These are phyloP conservation scores for Limnephilus rhombicus DNA, from an alignment of 2,888 invertebrate species.

Conservation along the genomic window DNA sequence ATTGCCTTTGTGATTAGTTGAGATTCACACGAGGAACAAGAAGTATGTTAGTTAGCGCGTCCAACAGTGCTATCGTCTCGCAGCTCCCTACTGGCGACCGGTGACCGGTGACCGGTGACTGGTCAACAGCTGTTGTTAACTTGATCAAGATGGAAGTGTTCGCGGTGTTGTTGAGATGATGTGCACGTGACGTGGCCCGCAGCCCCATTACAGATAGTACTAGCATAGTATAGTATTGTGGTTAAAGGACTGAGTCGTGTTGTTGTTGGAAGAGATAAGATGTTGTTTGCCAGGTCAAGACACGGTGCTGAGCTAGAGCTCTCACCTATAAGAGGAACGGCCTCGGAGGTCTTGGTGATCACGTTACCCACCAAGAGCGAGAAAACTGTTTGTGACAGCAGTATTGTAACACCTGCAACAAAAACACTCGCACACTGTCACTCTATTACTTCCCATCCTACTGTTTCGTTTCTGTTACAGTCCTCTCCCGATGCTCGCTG, in stretches of 20 bases:
- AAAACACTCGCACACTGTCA: constrained; percentile 68
- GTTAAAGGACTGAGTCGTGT: constrained; percentile 53
- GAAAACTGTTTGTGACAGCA: constrained; percentile 99
- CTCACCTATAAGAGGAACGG: constrained; percentile 98
- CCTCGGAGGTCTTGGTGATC: constrained; percentile 99
- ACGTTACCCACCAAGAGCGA: constrained; percentile 99
- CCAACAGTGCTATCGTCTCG: constrained; percentile 65
- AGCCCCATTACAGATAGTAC: constrained; percentile 11
- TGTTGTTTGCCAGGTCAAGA: constrained; percentile 61
- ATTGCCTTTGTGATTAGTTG: constrained; percentile 61
- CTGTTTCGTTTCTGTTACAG: neutral
- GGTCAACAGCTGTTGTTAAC: neutral
- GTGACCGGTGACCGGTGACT: constrained; percentile 4
- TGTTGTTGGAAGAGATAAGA: constrained; percentile 60
- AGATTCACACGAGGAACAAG: constrained; percentile 35
- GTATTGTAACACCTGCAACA: constrained; percentile 97
- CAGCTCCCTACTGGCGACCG: constrained; percentile 40
- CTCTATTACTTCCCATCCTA: constrained; percentile 31
- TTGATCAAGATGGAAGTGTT: constrained; percentile 32
- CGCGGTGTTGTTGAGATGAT: constrained; percentile 23
- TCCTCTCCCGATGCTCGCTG: neutral
- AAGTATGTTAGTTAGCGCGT: constrained; percentile 4
- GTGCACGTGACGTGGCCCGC: constrained; percentile 50
- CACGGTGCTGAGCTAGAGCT: constrained; percentile 64
- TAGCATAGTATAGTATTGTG: constrained; percentile 49